Conservation (phyloP, 2,888 invertebrate genomes). For the Athripsodes cinereus region DNA sequence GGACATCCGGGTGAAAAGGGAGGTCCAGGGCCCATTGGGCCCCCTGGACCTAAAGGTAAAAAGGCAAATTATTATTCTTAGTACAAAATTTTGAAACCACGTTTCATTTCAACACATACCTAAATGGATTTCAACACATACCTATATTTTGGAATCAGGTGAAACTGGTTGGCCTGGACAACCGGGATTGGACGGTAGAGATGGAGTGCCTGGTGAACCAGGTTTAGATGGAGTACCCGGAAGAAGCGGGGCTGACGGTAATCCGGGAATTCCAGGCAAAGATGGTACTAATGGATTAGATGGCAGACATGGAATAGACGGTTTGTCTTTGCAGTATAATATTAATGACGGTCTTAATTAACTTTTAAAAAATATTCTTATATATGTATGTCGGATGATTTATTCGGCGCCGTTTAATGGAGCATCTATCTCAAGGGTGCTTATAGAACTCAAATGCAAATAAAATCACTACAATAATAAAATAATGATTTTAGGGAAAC, state of each 20-base stretch:
- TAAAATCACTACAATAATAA: background rate
- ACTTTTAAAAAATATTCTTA: too few relatives aligned
- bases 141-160: too few relatives aligned
- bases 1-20: constrained; percentile 66
- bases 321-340: too few relatives aligned
- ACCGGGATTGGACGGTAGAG: constrained; percentile 75
- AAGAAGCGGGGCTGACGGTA: constrained; percentile 76
- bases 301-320: constrained; percentile 66
- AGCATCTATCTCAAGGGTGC: too few relatives aligned
- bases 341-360: too few relatives aligned
- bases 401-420: background rate
- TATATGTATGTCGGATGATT: too few relatives aligned
- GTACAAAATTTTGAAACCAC: too few relatives aligned
- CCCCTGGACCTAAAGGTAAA: constrained; percentile 53
- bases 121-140: too few relatives aligned
- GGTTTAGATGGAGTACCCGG: constrained; percentile 84
- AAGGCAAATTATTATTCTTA: too few relatives aligned
- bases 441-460: background rate
- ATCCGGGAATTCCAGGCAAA: constrained; percentile 67
- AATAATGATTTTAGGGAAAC: constrained; percentile 47
- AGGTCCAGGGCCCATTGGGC: constrained; percentile 57
- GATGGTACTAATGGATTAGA: constrained; percentile 63
- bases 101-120: too few relatives aligned
- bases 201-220: constrained; percentile 87
- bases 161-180: constrained; percentile 65